Percentiles rank a stretch among this genome's conserved stretches.
Evolutionary conservation across 2,113 vertebrate genomes (phyloP).

Genomic region (Solea senegalensis): DNA sequence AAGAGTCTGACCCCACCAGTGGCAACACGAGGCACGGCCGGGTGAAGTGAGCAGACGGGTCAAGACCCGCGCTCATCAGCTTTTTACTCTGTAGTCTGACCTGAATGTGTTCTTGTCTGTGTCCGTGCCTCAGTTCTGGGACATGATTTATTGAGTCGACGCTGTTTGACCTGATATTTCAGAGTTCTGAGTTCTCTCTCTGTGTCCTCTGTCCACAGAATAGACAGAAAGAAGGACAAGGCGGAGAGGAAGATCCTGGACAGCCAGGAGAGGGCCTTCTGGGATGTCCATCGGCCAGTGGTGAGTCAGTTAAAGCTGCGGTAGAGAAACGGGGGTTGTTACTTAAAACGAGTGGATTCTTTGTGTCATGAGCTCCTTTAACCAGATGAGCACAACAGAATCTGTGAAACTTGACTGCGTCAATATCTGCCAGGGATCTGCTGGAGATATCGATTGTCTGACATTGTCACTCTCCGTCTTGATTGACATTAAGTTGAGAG

Average conservation of each 20-base stretch:
- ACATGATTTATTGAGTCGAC: conserved; percentile 19
- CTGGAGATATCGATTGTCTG: too few species aligned
- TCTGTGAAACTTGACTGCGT: too few species aligned
- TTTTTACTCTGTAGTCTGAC: conserved; percentile 24
- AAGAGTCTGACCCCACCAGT: conserved; percentile 42
- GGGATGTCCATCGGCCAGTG: conserved; percentile 97
- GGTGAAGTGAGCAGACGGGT: conserved; percentile 50
- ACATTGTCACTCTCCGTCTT: too few species aligned
- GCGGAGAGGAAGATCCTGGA: conserved; percentile 97
- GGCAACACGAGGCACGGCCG: conserved; percentile 15
- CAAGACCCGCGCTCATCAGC: conserved; percentile 33
- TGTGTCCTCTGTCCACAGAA: conserved; percentile 76
- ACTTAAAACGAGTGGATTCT: too few species aligned
- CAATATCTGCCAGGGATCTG: too few species aligned
- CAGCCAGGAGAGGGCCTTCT: conserved; percentile 97
- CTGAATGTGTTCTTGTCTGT: conserved; percentile 20
- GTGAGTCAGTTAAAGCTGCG: conserved; percentile 76
- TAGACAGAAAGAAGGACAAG: conserved; percentile 97
- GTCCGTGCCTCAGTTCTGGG: background rate
- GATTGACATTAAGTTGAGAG: too few species aligned
- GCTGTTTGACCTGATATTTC: conserved; percentile 33
- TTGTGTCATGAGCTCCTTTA: too few species aligned
- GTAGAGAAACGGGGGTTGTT: too few species aligned
- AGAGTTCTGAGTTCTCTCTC: background rate
- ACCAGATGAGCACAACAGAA: too few species aligned